Conservation (phyloP, 2,113 vertebrate species). For the chimpanzee (Pan troglodytes) region DNA sequence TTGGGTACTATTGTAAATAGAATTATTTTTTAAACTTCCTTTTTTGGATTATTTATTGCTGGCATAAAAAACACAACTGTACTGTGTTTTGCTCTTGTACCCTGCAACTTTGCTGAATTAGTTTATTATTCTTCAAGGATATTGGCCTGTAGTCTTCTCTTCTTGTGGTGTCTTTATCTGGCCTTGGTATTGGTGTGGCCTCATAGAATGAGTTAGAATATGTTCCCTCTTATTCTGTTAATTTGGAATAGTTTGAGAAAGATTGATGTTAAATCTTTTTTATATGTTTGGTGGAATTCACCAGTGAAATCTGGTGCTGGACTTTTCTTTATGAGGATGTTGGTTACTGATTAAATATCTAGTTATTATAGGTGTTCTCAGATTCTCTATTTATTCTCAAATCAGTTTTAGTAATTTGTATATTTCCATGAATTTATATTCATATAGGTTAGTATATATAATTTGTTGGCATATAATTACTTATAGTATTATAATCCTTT, state of each 20-base stretch:
- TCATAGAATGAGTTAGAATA: neutral
- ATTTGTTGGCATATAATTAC: neutral
- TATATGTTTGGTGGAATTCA: neutral
- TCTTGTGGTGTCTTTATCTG: neutral
- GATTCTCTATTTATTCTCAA: constrained; percentile 30
- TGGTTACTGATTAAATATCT: neutral
- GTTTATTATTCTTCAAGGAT: neutral
- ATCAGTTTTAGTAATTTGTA: neutral
- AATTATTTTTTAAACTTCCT: neutral
- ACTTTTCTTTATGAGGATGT: neutral
- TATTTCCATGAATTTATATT: neutral
- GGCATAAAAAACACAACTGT: neutral
- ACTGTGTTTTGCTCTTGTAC: neutral
- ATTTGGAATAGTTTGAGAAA: neutral
- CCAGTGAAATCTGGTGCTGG: neutral
- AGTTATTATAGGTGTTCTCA: neutral
- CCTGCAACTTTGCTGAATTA: neutral
- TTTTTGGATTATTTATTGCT: neutral
- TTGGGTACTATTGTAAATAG: neutral
- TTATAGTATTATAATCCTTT: neutral
- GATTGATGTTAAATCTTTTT: neutral
- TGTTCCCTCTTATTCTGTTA: neutral
- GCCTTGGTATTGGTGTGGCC: neutral
- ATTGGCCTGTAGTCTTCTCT: neutral
- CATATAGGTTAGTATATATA: neutral